These are phyloP conservation scores for Prolemur simus DNA, from an alignment of 2,113 vertebrate genomes.

Conservation along the genomic window DNA sequence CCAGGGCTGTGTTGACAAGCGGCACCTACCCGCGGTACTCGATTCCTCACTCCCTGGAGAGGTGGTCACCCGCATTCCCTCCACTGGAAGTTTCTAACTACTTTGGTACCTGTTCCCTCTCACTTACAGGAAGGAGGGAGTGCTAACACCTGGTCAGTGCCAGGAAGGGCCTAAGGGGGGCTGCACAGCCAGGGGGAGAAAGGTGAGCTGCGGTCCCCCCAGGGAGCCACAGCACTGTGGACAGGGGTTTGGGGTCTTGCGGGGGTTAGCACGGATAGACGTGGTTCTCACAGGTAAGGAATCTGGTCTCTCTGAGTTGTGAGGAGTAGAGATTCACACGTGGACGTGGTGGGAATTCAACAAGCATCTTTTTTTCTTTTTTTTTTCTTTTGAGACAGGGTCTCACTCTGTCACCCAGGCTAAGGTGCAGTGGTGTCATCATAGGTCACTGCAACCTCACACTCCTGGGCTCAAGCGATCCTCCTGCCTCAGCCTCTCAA, in stretches of 20 bases:
- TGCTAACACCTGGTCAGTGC: not conserved
- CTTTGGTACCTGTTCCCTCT: not conserved
- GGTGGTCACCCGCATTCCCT: not conserved
- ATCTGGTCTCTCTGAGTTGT: not conserved
- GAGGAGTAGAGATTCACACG: rapidly evolving
- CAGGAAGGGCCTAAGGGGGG: not conserved
- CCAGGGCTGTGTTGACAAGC: not conserved
- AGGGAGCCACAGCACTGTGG: rapidly evolving
- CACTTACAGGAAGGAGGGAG: not conserved
- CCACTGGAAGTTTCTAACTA: no score
- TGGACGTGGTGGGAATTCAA: rapidly evolving
- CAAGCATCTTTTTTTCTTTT: not conserved
- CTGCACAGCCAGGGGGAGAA: not conserved
- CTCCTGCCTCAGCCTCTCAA: no score
- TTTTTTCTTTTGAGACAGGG: no score
- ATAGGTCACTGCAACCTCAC: no score
- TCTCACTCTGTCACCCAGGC: no score
- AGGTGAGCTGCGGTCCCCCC: no score
- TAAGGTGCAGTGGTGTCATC: no score
- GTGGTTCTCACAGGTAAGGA: rapidly evolving
- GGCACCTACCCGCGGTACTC: not conserved
- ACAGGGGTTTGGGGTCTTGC: not conserved
- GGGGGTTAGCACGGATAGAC: no score
- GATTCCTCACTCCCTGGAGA: not conserved
- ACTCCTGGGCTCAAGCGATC: no score